Evolutionary conservation across 2,888 invertebrate genomes (phyloP), one percentile per base, ranked within the genome.

Genomic region (Drosophila picticornis): DNA sequence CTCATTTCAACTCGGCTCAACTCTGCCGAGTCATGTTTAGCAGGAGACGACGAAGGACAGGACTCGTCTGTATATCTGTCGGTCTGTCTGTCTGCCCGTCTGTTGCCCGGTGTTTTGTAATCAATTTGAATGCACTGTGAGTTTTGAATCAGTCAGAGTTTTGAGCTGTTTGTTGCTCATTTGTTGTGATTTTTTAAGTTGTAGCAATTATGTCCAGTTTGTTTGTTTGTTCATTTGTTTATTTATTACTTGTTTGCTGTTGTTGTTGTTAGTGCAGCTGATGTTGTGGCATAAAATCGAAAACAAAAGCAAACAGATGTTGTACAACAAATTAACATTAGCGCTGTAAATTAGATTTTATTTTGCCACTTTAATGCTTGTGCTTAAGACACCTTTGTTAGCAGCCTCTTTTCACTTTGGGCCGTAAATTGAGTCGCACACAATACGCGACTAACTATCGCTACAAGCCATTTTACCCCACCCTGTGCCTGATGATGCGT

Each of bases 131-230:
- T 85, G 90, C 74, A 40, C 11, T 85, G 63, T 64, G 80, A 83
- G 70, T 72, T 59, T 90, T 62, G 80, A 71, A 73, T 88, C 51
- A 27, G 52, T 38, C 46, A 16, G 22, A 68, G 50, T 52, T 80
- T 68, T 58, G 40, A 43, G 51, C 32, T 38, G 68, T 69, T 80
- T 87, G 84, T 74, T 72, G 73, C 76, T 61, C 64, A 84, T 84
- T 90, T 87, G 88, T 89, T 89, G 86, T 88, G 90, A 83, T 90
- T 89, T 75, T 77, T 77, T 83, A 90, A 90, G 90, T 85, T 84
- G 85, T 84, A 77, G 90, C 87, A 88, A 88, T 88, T 88, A 90
- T 90, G 84, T 81, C 71, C 62, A 34, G 55, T n/a, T 56, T 50
- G 56, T 60, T 63, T 62, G 46, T 66, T 40, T 29, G 32, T 59